Percentiles rank a stretch among this genome's conserved stretches.
phyloP scores from a whole-genome alignment of 2,888 invertebrate genomes.

The Exocentrus adspersus region DNA sequence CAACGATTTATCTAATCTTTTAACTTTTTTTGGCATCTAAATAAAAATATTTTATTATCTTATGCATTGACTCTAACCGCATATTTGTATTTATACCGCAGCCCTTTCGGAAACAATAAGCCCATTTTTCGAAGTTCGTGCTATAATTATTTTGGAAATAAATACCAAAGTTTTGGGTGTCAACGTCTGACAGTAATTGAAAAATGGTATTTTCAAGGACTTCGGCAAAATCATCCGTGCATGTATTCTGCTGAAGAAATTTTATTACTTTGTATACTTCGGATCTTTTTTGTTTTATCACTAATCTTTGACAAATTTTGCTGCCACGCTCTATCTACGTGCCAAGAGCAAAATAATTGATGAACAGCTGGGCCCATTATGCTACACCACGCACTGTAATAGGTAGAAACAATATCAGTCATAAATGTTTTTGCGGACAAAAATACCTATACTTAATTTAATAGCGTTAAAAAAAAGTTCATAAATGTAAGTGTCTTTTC shows the following conservation, averaged over 20 bases:
- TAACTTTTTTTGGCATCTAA: constrained; percentile 6
- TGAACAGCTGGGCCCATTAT: neutral
- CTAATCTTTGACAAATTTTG: constrained; percentile 6
- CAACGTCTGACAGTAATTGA: constrained; percentile 2
- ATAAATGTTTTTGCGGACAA: neutral
- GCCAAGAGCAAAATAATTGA: constrained; percentile 15
- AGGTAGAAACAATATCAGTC: constrained; percentile 8
- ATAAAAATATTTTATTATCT: constrained; percentile 7
- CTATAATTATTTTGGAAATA: neutral
- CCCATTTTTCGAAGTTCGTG: constrained; percentile 3
- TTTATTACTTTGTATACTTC: constrained; percentile 9
- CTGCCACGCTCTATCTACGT: too few species aligned
- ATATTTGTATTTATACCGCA: constrained; percentile 15
- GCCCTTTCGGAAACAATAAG: constrained; percentile 4
- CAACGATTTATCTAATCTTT: constrained; percentile 9
- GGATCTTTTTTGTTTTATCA: constrained; percentile 1
- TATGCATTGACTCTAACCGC: constrained; percentile 6
- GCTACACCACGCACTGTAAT: constrained; percentile 1
- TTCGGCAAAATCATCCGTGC: neutral
- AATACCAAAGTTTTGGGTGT: neutral
- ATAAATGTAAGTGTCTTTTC: constrained; percentile 32
- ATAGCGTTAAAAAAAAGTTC: constrained; percentile 20
- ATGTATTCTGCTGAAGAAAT: neutral
- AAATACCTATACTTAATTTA: neutral
- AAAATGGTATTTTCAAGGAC: neutral